A percentile compares a stretch with the other conserved stretches of the same genome.
phyloP scores from a whole-genome alignment of 2,797 vertebrate genomes.

The Acipenser transmontanus region DNA sequence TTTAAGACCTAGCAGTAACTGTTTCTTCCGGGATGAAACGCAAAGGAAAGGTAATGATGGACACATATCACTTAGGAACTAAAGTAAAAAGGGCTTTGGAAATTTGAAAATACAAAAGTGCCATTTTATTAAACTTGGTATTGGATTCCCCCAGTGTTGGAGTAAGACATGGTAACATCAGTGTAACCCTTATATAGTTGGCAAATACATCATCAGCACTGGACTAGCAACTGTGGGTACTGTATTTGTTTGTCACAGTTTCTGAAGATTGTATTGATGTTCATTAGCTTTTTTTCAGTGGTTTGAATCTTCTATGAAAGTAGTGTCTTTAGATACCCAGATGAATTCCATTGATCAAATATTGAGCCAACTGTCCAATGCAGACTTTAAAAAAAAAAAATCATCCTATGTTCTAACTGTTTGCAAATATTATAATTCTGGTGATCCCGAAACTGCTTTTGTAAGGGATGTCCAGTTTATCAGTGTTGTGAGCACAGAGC shows the following conservation, averaged over 20 bases:
- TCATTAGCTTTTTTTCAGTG: constrained; percentile 9
- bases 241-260: constrained; percentile 9
- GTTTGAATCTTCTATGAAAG: not conserved
- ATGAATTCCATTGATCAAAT: constrained; percentile 1
- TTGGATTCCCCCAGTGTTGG: not conserved
- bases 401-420: constrained; percentile 29
- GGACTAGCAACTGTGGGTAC: constrained; percentile 10
- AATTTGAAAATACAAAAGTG: constrained; percentile 46
- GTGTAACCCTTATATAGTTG: constrained; percentile 9
- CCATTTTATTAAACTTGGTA: constrained; percentile 22
- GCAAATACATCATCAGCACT: not conserved
- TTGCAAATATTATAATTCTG: constrained; percentile 54
- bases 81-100: constrained; percentile 48
- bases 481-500: constrained; percentile 55
- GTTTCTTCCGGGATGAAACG: too few relatives aligned
- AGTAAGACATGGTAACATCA: not conserved
- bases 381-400: not conserved
- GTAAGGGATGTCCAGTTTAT: constrained; percentile 41
- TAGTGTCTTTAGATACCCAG: not conserved
- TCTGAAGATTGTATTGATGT: not conserved
- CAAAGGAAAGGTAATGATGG: not conserved
- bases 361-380: constrained; percentile 39
- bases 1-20: too few relatives aligned
- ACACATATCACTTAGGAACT: constrained; percentile 17
- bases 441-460: constrained; percentile 42